Evolutionary conservation across 2,888 invertebrate species (phyloP).

Genomic region (Beris chalybata): DNA sequence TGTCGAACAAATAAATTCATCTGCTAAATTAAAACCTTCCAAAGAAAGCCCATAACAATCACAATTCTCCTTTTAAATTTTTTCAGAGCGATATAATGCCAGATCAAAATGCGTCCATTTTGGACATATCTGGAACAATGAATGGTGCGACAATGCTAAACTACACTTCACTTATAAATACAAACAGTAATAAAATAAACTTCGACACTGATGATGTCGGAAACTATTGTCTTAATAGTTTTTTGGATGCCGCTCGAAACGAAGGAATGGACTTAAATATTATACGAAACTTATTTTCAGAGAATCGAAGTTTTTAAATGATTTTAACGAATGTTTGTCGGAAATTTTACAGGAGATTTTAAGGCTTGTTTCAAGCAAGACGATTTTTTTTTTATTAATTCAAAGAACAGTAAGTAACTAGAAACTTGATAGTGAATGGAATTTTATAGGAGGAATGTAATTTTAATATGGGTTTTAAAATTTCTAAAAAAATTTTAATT

Average conservation of each 20-base stretch:
- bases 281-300: constrained; percentile 23
- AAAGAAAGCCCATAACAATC: neutral
- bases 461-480: neutral
- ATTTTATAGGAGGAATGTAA: constrained; percentile 2
- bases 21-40: neutral
- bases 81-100: constrained; percentile 20
- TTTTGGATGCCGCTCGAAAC: constrained; percentile 6
- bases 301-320: constrained; percentile 23
- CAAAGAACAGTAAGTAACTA: neutral
- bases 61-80: neutral
- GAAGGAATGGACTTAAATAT: constrained; percentile 25
- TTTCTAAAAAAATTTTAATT: too few relatives aligned
- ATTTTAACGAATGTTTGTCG: constrained; percentile 27
- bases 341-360: constrained; percentile 24
- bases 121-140: constrained; percentile 12
- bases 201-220: constrained; percentile 11
- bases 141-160: too few relatives aligned
- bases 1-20: neutral
- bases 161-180: neutral
- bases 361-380: neutral
- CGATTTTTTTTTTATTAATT: too few relatives aligned
- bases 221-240: neutral
- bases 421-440: neutral
- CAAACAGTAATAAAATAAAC: neutral
- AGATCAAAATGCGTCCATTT: constrained; percentile 19